A percentile compares a stretch with the other conserved stretches of the same genome.
Conservation (phyloP, 2,113 vertebrate species). For the Anarhynchus alexandrinus region DNA sequence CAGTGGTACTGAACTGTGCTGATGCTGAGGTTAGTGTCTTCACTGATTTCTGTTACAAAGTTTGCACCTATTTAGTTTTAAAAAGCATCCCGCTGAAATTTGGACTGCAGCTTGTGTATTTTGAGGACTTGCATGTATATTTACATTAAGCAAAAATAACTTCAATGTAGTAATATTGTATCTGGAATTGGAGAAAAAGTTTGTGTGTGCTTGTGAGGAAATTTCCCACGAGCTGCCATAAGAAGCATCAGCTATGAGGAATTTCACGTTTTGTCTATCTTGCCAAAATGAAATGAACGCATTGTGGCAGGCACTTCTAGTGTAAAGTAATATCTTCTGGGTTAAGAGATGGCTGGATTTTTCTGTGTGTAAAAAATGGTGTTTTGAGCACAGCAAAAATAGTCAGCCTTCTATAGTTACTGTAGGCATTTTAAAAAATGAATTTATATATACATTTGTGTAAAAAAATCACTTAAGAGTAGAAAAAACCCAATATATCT, state of each 20-base stretch:
- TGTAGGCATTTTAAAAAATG: background rate
- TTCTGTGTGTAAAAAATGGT: background rate
- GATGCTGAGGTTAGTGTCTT: background rate
- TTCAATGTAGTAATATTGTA: background rate
- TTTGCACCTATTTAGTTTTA: background rate
- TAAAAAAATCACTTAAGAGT: background rate
- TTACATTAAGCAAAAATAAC: background rate
- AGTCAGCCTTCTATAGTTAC: background rate
- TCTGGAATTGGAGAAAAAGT: background rate
- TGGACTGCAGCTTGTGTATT: background rate
- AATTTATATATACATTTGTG: background rate
- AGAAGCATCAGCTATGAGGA: background rate
- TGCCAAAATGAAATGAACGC: background rate
- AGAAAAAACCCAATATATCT: background rate
- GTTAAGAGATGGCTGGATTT: background rate
- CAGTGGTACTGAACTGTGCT: background rate
- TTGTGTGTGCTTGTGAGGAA: background rate
- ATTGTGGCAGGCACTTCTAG: background rate
- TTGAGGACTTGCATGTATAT: background rate
- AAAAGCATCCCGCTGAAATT: background rate
- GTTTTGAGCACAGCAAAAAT: background rate
- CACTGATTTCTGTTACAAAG: background rate
- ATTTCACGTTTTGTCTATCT: background rate
- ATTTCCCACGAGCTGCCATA: fast-evolving
- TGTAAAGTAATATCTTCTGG: background rate